Evolutionary conservation across 2,113 vertebrate species (phyloP), one percentile per base, ranked within the genome.

Genomic region (Sapayoa aenigma): DNA sequence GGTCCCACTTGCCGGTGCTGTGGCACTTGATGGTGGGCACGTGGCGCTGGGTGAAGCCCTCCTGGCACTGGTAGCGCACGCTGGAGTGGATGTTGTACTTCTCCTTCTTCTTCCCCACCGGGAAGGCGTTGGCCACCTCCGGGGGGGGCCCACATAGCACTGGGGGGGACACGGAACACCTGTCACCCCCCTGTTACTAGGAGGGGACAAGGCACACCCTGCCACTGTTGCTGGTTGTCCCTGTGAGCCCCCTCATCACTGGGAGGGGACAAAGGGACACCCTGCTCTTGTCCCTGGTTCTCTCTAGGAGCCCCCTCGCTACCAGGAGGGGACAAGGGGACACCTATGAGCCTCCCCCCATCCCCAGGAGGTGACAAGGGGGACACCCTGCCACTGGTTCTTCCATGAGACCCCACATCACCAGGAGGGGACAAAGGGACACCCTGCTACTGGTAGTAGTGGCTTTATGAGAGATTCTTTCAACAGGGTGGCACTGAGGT

Each of bases 1-100:
- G 97, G 93, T 99, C 99, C 99, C 99, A 99, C 83, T 98, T 99
- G 96, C 99, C 99, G 6, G 98, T 99, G 97, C 98, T 98, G 27
- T 98, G 99, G 95, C 99, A 99, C 92, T 97, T 99, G 86, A 99
- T 97, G 59, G 98, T 98, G 94, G 99, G 99, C 47, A 99, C 87
- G 12, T 99, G 99, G 86, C 98, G 98, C 90, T 99, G 99, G 81
- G 98, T 93, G 93, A 99, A 99, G 39, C 99, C 99, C 15, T 98
- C 98, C 1, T 98, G 96, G 4, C 99, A 99, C 98, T 99, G 99
- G 98, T 99, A 99, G 68, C 99, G 99, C 21, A 98, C 98, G 1
- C 98, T 98, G 3, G 99, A 98, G 83, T 99, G 99, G 95, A 99
- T 98, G 67, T 98, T 99, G 55, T 99, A 99, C 92, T 98, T 98